Evolutionary conservation across 2,888 invertebrate species (phyloP).

Genomic region (Prosopocoilus inquinatus): DNA sequence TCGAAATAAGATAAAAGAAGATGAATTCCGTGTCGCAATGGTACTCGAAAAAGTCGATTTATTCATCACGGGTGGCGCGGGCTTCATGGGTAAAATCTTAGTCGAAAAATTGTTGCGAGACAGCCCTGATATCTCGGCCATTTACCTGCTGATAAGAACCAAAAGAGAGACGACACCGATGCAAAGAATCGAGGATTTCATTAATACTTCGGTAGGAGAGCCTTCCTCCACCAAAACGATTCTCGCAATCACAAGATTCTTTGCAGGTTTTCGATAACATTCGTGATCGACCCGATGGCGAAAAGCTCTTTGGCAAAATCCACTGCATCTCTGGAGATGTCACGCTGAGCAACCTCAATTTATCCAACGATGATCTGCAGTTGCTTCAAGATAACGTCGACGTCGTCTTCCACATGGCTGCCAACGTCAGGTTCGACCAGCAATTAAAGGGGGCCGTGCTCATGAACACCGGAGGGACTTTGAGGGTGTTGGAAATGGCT

Average conservation of each 20-base stretch:
- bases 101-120: slow-evolving; percentile 63
- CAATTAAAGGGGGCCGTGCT: slow-evolving; percentile 61
- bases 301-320: slow-evolving; percentile 53
- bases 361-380: slow-evolving; percentile 50
- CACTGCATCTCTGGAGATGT: slow-evolving; percentile 56
- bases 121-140: slow-evolving; percentile 42
- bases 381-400: slow-evolving; percentile 55
- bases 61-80: slow-evolving; percentile 56
- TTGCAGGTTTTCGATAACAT: slow-evolving; percentile 44
- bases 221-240: too few relatives aligned
- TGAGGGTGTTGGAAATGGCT: slow-evolving; percentile 39
- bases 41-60: slow-evolving; percentile 57
- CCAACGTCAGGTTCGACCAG: slow-evolving; percentile 70
- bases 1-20: too few relatives aligned
- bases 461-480: slow-evolving; percentile 58
- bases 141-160: slow-evolving; percentile 57
- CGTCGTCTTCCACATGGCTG: slow-evolving; percentile 72
- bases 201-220: slow-evolving; percentile 60
- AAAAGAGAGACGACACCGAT: slow-evolving; percentile 65
- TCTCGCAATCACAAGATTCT: not conserved
- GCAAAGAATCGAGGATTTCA: slow-evolving; percentile 64
- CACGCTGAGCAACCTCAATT: slow-evolving; percentile 47
- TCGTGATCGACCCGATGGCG: slow-evolving; percentile 32
- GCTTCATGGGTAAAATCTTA: slow-evolving; percentile 57
- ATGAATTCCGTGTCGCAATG: slow-evolving; percentile 43